These are phyloP conservation scores for Diaprepes abbreviatus DNA, from an alignment of 2,888 invertebrate species.

Conservation along the genomic window DNA sequence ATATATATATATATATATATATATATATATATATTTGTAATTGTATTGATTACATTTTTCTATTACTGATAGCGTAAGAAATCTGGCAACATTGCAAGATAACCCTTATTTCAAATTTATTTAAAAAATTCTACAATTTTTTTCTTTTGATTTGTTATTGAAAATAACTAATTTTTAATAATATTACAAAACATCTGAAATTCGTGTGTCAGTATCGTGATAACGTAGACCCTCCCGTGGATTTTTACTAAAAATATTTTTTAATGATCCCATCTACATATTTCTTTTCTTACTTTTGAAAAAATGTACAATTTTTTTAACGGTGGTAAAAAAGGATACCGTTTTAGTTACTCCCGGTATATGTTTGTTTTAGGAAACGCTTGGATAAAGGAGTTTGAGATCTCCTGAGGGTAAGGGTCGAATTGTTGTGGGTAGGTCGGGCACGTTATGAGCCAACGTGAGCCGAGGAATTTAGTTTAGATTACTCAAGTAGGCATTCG, in stretches of 20 bases:
- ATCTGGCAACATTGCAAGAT: too few species aligned
- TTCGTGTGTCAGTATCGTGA: too few species aligned
- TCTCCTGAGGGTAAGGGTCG: not conserved
- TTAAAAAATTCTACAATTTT: too few species aligned
- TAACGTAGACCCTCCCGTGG: too few species aligned
- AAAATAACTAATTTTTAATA: not conserved
- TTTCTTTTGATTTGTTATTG: too few species aligned
- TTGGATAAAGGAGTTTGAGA: not conserved
- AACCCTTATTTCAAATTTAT: too few species aligned
- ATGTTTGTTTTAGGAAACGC: not conserved
- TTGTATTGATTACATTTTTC: too few species aligned
- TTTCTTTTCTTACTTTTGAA: not conserved
- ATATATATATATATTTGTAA: too few species aligned
- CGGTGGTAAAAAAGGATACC: too few species aligned
- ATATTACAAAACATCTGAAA: not conserved
- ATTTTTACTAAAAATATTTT: too few species aligned
- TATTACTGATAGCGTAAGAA: too few species aligned
- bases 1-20: too few species aligned
- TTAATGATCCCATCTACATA: not conserved
- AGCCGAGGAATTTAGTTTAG: not conserved
- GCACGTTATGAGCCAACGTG: slow-evolving; percentile 1
- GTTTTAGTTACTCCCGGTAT: not conserved
- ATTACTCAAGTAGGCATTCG: not conserved
- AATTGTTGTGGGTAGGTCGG: slow-evolving; percentile 4
- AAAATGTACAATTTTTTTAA: not conserved